phyloP scores from a whole-genome alignment of 2,888 invertebrate genomes.

The Merodon equestris region DNA sequence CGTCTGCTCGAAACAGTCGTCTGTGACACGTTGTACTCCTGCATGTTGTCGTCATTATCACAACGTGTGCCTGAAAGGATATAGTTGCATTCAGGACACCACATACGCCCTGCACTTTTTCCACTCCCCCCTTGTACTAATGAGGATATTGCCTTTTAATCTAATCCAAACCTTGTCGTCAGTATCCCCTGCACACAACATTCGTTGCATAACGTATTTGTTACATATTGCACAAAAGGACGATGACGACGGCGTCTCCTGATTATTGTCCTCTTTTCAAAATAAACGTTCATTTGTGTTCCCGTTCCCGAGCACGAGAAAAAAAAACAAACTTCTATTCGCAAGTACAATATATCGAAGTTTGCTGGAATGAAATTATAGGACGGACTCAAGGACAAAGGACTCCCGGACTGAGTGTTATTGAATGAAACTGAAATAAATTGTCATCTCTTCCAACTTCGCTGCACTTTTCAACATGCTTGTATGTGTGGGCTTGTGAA shows the following conservation, averaged over 20 bases:
- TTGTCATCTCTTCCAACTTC: conserved; percentile 44
- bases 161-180: conserved; percentile 41
- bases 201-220: conserved; percentile 24
- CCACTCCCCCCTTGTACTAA: conserved; percentile 35
- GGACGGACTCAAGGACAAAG: conserved; percentile 48
- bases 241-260: conserved; percentile 14
- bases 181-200: conserved; percentile 17
- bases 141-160: conserved; percentile 66
- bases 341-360: conserved; percentile 1
- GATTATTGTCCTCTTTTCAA: conserved; percentile 27
- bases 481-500: neutral
- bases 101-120: conserved; percentile 18
- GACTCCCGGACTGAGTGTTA: conserved; percentile 40
- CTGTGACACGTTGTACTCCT: conserved; percentile 23
- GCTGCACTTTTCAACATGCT: conserved; percentile 19
- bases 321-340: conserved; percentile 44
- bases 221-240: conserved; percentile 29
- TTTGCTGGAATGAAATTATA: no score
- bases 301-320: neutral
- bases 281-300: conserved; percentile 14
- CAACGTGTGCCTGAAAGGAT: conserved; percentile 36
- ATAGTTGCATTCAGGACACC: conserved; percentile 38
- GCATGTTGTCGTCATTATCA: conserved; percentile 35
- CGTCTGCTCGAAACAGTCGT: conserved; percentile 21
- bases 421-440: conserved; percentile 67